Conservation (phyloP, 2,113 vertebrate species). For the Anarrhichthys ocellatus region DNA sequence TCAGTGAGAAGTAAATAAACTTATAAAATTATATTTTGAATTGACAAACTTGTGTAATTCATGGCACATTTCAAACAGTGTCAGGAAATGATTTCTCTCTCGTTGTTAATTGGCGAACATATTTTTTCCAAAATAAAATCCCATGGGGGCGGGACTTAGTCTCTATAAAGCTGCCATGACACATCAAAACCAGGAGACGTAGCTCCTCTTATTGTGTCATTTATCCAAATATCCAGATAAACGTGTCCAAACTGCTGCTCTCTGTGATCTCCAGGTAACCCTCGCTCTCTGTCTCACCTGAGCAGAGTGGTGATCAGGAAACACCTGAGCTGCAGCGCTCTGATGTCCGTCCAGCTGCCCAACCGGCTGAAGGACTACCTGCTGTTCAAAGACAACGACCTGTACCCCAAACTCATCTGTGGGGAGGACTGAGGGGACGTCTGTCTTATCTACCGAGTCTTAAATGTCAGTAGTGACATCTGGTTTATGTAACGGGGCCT, state of each 20-base stretch:
- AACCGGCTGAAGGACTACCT: conserved; percentile 84
- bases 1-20: neutral
- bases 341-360: conserved; percentile 83
- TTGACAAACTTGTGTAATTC: too few relatives aligned
- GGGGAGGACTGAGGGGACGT: conserved; percentile 32
- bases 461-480: neutral
- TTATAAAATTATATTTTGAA: too few relatives aligned
- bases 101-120: too few relatives aligned
- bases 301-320: conserved; percentile 88
- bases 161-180: neutral
- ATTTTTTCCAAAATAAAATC: too few relatives aligned
- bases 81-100: too few relatives aligned
- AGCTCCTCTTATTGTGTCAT: neutral
- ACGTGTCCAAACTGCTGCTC: neutral
- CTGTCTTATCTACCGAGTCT: neutral
- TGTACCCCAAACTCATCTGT: conserved; percentile 82
- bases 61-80: too few relatives aligned
- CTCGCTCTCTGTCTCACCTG: conserved; percentile 87
- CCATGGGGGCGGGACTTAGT: too few relatives aligned
- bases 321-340: conserved; percentile 78
- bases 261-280: conserved; percentile 82
- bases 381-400: conserved; percentile 89
- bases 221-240: too few relatives aligned
- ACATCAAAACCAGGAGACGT: neutral
- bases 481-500: neutral